Evolutionary conservation across 2,888 invertebrate species (phyloP).

Genomic region (Drosophila differens): DNA sequence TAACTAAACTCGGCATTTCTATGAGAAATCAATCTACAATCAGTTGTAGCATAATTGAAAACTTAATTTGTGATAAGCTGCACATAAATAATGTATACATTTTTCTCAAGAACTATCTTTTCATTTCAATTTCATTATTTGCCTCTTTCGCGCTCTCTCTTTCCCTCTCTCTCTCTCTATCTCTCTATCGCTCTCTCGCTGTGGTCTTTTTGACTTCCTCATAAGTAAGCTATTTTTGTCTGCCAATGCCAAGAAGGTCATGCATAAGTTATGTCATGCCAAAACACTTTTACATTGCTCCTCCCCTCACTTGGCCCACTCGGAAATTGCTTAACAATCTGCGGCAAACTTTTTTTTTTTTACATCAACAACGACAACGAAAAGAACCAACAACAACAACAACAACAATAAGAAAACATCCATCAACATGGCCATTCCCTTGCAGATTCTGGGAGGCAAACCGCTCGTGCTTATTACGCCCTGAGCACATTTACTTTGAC

Average conservation of each 20-base stretch:
- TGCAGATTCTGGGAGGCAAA: background rate
- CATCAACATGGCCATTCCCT: conserved; percentile 31
- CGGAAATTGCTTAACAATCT: conserved; percentile 32
- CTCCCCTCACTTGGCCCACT: background rate
- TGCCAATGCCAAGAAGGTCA: background rate
- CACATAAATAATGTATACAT: background rate
- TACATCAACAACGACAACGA: background rate
- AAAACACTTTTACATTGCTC: conserved; percentile 18
- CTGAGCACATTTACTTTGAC: conserved; percentile 56
- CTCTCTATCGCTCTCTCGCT: background rate
- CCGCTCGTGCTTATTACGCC: conserved; percentile 32
- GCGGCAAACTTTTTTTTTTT: conserved; percentile 3
- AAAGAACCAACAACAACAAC: conserved; percentile 1
- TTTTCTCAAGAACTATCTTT: background rate
- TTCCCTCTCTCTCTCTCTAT: background rate
- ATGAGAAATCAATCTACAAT: background rate
- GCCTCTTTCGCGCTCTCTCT: background rate
- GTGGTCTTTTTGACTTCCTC: background rate
- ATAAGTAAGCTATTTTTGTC: background rate
- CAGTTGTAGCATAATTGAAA: background rate
- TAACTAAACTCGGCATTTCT: background rate
- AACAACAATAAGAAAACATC: conserved; percentile 5
- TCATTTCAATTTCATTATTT: background rate
- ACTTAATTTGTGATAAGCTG: background rate
- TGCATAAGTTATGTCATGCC: conserved; percentile 9